Conservation (phyloP, 2,888 invertebrate species). For the Pollenia griseotomentosa region DNA sequence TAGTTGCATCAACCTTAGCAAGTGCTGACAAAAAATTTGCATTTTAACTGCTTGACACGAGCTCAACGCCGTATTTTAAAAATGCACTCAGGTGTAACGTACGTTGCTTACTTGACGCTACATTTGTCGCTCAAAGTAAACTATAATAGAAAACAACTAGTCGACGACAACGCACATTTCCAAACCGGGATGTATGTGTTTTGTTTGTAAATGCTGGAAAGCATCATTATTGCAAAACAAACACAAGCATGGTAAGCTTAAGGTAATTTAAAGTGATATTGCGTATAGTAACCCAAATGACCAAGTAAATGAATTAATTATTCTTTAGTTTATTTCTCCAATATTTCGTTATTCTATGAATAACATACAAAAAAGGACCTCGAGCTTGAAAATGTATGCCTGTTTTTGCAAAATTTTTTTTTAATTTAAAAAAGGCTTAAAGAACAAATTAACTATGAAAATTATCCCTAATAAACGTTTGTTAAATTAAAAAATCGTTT, state of each 20-base stretch:
- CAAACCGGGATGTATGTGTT: neutral
- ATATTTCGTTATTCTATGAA: too few species aligned
- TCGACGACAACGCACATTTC: neutral
- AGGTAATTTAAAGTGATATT: conserved; percentile 1
- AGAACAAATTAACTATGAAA: too few species aligned
- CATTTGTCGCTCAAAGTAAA: conserved; percentile 47
- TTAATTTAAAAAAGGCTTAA: too few species aligned
- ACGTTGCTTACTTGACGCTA: conserved; percentile 60
- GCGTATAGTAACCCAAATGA: neutral
- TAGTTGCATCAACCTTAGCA: conserved; percentile 9
- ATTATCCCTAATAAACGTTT: too few species aligned
- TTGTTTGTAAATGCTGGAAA: neutral
- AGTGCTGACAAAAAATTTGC: conserved; percentile 68
- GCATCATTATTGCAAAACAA: neutral
- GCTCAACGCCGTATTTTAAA: conserved; percentile 51
- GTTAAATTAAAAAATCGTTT: too few species aligned
- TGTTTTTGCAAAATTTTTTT: too few species aligned
- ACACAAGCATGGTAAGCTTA: neutral
- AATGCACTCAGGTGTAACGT: conserved; percentile 69
- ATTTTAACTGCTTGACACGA: conserved; percentile 66
- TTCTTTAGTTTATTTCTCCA: too few species aligned
- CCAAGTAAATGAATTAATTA: neutral
- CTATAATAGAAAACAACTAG: neutral
- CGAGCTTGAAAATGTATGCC: too few species aligned
- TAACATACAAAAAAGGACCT: too few species aligned